phyloP scores from a whole-genome alignment of 1,140 invertebrate genomes.

The Procambarus clarkii region DNA sequence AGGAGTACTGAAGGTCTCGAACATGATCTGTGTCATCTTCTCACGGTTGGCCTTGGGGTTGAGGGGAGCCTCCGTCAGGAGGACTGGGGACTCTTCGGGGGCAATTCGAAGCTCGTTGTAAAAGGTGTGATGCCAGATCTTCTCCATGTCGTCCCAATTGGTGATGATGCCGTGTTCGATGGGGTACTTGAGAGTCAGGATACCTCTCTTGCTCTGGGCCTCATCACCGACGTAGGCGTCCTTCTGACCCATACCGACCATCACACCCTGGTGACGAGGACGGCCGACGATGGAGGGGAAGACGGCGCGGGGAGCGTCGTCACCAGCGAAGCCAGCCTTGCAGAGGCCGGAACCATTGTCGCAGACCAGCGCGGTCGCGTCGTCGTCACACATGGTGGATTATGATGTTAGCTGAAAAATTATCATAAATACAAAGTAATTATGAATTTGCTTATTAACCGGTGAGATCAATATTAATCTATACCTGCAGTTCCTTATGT shows the following conservation, averaged over 20 bases:
- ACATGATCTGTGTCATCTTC: constrained; percentile 95
- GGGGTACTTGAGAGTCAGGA: constrained; percentile 94
- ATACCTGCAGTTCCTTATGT: no score
- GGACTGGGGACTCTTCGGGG: constrained; percentile 93
- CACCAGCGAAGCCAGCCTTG: constrained; percentile 84
- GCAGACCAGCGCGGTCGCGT: constrained; percentile 26
- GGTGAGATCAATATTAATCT: no score
- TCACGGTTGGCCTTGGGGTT: constrained; percentile 93
- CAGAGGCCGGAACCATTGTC: constrained; percentile 22
- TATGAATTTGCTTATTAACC: no score
- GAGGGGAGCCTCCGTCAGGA: constrained; percentile 91
- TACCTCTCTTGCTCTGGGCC: constrained; percentile 93
- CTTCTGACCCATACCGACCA: constrained; percentile 98
- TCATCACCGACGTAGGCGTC: constrained; percentile 94
- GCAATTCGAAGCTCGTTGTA: constrained; percentile 97
- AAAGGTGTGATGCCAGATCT: constrained; percentile 97
- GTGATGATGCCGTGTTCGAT: constrained; percentile 97
- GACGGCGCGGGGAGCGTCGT: constrained; percentile 95
- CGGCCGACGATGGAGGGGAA: constrained; percentile 87
- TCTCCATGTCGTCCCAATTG: constrained; percentile 98
- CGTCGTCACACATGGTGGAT: constrained; percentile 33
- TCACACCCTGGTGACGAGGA: constrained; percentile 84
- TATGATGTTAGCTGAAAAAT: neutral
- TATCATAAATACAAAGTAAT: neutral
- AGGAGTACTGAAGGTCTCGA: constrained; percentile 89